Evolutionary conservation across 2,797 vertebrate genomes (phyloP).

Genomic region (Cuniculus paca): DNA sequence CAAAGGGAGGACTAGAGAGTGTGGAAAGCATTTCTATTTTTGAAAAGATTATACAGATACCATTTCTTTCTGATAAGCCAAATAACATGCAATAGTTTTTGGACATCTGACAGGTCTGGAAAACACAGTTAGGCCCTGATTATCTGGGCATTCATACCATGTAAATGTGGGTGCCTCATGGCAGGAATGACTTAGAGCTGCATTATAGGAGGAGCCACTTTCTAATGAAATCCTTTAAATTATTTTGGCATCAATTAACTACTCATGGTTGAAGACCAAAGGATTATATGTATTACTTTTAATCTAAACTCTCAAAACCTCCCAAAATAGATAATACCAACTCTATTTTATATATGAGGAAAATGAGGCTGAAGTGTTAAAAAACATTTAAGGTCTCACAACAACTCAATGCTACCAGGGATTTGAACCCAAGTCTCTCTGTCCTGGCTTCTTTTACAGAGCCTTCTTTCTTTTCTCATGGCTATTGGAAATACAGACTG

Average conservation of each 20-base stretch:
- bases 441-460: not conserved
- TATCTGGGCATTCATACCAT: not conserved
- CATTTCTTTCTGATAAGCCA: not conserved
- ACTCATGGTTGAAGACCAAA: not conserved
- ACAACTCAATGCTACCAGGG: not conserved
- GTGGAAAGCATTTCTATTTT: not conserved
- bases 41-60: conserved; percentile 3
- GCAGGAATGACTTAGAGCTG: not conserved
- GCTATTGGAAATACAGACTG: not conserved
- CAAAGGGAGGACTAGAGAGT: not conserved
- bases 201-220: not conserved
- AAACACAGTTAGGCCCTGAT: not conserved
- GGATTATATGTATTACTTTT: not conserved
- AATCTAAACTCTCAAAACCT: not conserved
- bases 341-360: not conserved
- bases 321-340: not conserved
- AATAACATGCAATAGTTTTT: not conserved
- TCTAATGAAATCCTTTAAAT: not conserved
- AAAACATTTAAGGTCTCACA: not conserved
- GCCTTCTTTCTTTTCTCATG: not conserved
- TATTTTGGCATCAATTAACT: not conserved
- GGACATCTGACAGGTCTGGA: not conserved
- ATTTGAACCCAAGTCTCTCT: not conserved
- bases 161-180: not conserved
- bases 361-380: not conserved